Evolutionary conservation across 2,797 vertebrate genomes (phyloP), one percentile per base, ranked within the genome.

Genomic region (Dicrostonyx torquatus): DNA sequence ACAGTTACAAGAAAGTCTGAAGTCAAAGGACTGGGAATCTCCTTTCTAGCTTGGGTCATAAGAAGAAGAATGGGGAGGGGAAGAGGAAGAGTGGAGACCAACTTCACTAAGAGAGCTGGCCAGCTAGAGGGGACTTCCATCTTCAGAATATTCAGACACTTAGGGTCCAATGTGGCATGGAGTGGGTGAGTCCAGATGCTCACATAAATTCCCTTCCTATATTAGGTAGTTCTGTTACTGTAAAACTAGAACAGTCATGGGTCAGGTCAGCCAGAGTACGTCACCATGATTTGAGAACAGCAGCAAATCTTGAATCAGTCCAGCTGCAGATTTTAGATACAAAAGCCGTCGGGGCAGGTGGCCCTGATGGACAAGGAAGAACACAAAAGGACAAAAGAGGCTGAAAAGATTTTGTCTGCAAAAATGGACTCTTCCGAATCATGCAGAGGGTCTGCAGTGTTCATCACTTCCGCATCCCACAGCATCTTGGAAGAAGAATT

Each of bases 1-100:
- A 43, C 22, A 26, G n/a, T 50, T 72, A 77, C 62, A 88, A 95
- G 93, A 92, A 94, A 84, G 62, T 64, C 15, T 22, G n/a, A 84
- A 84, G 64, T 37, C 29, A 88, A 90, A 77, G 26, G 45, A 34
- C 72, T 84, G 15, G 43, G 2, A 43, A n/a, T 20, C 50, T 37
- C 26, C 80, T 76, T 92, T 70, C 70, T 72, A 75, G 79, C 86
- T 79, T 20, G 17, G 22, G 66, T 22, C 2, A 4, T 40, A n/a
- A 5, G 76, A 55, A 64, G 22, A 76, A 87, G 18, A 79, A 5
- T 5, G 66, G 87, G 17, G 12, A 58, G 26, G 10, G 14, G 20
- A 29, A 68, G 1, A 48, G 20, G 1, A 50, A 80, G 70, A 50
- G 1, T 4, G 8, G n/a, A 10, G 2, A 14, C 6, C 12, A 50